These are phyloP conservation scores for Spheniscus mendiculus DNA, from an alignment of 2,113 vertebrate genomes.

Conservation along the genomic window DNA sequence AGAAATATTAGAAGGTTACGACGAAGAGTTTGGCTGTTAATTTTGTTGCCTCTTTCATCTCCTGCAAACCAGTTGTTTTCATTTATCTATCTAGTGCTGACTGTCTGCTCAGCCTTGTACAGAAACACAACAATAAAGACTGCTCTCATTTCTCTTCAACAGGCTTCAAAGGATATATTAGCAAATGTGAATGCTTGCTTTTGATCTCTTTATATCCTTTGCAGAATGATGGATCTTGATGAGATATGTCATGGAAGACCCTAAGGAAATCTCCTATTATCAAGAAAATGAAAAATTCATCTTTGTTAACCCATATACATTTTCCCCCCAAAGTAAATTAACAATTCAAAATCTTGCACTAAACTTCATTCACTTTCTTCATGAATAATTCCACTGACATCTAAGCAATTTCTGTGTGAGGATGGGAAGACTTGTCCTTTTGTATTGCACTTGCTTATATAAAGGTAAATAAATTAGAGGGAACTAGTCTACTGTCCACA, in stretches of 20 bases:
- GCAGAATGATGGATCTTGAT: conserved; percentile 19
- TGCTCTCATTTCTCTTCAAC: neutral
- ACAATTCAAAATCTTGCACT: conserved; percentile 44
- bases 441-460: neutral
- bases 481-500: neutral
- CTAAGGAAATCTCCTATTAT: conserved; percentile 53
- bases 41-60: neutral
- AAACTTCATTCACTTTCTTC: conserved; percentile 60
- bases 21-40: neutral
- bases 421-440: conserved; percentile 6
- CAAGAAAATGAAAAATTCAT: conserved; percentile 44
- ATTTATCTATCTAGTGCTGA: neutral
- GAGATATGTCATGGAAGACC: conserved; percentile 12
- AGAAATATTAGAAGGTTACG: neutral
- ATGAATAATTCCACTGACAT: conserved; percentile 54
- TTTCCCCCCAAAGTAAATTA: neutral
- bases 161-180: neutral
- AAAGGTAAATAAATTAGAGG: conserved; percentile 5
- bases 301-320: conserved; percentile 32
- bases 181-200: neutral
- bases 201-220: conserved; percentile 10
- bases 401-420: neutral
- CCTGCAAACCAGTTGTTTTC: neutral
- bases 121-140: neutral
- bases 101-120: neutral